Base-by-base conservation (phyloP, 1,140 invertebrate genomes). In the Anastatus disparis region DNA sequence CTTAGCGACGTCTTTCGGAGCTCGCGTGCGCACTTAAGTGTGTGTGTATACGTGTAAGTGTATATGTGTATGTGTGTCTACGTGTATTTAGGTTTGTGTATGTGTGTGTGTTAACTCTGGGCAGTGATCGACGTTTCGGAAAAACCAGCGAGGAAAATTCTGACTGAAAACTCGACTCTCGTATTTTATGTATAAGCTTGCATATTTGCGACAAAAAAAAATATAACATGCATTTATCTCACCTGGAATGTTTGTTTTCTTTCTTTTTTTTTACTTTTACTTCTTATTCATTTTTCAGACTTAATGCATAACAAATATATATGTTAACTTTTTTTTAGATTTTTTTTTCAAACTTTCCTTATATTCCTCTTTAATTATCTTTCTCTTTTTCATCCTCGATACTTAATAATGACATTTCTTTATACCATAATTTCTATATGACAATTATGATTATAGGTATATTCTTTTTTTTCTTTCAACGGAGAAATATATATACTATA, bases 71-170 rank as follows among this genome's bases (percentile, higher is more conserved):
- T 35, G 31, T 35, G 4, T 35, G 31, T 35, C 4, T 35, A 35
- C 10, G 10, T 35, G 31, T 35, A n/a, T n/a, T n/a, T n/a, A n/a
- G n/a, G n/a, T n/a, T 7, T 13, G 50, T 9, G 20, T 31, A 4
- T n/a, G 15, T 4, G 31, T 35, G 31, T 35, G 4, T 35, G 10
- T 35, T 4, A 6, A 10, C 35, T 13, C 12, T 59, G 50, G 59
- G 58, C 58, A 70, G 40, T 70, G 59, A 70, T 70, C 50, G 59
- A 70, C 40, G 13, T 63, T 63, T 70, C 20, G 52, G 17, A 63
- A n/a, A 56, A 59, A 17, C 22, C 35, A 63, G 6, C n/a, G 3
- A 46, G 26, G n/a, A 44, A 42, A 53, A 70, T 22, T 9, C 48
- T 26, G n/a, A 55, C 50, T 13, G 15, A 42, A 53, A 4, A 6